Evolutionary conservation across 1,140 invertebrate genomes (phyloP).

Genomic region (Drosophila serrata): DNA sequence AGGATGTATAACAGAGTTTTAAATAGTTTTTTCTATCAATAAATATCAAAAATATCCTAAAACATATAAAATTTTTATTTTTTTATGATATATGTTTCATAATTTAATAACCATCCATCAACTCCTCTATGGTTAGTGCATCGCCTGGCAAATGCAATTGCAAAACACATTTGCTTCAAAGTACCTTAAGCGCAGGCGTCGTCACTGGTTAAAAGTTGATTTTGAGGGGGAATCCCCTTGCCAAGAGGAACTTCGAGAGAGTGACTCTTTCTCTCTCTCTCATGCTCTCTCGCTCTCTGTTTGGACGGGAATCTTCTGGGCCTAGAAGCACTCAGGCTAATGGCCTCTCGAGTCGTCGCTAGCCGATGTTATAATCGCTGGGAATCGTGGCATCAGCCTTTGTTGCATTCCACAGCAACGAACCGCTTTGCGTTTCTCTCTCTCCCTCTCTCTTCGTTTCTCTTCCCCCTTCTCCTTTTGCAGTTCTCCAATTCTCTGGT

Average conservation of each 20-base stretch:
- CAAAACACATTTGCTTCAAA: constrained; percentile 2
- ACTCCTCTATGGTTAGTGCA: background rate
- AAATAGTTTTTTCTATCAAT: no score
- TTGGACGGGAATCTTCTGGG: constrained; percentile 20
- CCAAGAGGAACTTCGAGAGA: no score
- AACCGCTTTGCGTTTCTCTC: background rate
- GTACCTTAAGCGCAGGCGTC: constrained; percentile 53
- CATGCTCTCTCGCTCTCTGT: constrained; percentile 4
- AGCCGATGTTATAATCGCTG: constrained; percentile 69
- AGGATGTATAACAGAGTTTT: background rate
- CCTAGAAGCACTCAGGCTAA: constrained; percentile 60
- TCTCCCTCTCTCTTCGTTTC: no score
- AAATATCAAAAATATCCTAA: no score
- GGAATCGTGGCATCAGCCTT: constrained; percentile 34
- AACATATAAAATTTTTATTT: no score
- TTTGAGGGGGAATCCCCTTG: no score
- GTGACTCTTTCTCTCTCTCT: no score
- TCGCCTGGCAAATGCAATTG: constrained; percentile 16
- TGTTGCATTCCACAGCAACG: constrained; percentile 46
- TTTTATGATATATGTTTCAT: no score
- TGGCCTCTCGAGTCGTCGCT: constrained; percentile 66
- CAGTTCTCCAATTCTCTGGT: background rate
- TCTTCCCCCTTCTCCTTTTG: background rate
- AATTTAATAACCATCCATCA: background rate
- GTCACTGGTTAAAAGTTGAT: constrained; percentile 28